Evolutionary conservation across 1,140 invertebrate genomes (phyloP).

Genomic region (Drosophila suzukii): DNA sequence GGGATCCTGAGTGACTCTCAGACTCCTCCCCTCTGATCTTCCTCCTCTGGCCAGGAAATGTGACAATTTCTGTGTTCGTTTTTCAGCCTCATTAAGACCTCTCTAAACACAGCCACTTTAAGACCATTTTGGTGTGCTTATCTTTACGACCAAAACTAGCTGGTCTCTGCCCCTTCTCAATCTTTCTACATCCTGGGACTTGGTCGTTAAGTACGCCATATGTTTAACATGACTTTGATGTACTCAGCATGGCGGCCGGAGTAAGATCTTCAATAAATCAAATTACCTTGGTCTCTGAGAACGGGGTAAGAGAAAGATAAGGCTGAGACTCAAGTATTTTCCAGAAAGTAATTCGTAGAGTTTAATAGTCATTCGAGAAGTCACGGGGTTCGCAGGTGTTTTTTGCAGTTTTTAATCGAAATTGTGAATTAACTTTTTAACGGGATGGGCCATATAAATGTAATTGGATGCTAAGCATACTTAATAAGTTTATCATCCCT

Average conservation of each 20-base stretch:
- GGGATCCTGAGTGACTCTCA: slow-evolving; percentile 33
- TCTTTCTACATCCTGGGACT: neutral
- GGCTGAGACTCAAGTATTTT: slow-evolving; percentile 48
- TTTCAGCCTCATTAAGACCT: slow-evolving; percentile 58
- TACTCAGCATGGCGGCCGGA: slow-evolving; percentile 29
- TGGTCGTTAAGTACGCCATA: slow-evolving; percentile 52
- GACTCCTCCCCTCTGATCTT: neutral
- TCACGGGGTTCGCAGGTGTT: slow-evolving; percentile 11
- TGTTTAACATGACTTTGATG: slow-evolving; percentile 68
- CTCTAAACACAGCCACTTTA: slow-evolving; percentile 57
- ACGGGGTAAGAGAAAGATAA: slow-evolving; percentile 1
- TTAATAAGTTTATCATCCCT: neutral
- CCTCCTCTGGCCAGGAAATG: slow-evolving; percentile 9
- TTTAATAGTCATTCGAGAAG: slow-evolving; percentile 10
- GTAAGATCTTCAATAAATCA: slow-evolving; percentile 70
- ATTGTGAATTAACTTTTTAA: slow-evolving; percentile 27
- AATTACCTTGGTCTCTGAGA: slow-evolving; percentile 37
- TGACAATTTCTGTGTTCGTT: slow-evolving; percentile 69
- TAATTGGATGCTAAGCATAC: neutral
- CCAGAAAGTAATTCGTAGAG: slow-evolving; percentile 39
- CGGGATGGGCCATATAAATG: neutral
- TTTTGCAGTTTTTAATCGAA: slow-evolving; percentile 1
- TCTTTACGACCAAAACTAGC: slow-evolving; percentile 28
- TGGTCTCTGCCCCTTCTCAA: slow-evolving; percentile 2
- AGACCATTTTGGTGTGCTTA: slow-evolving; percentile 60